Conservation (phyloP, 2,797 vertebrate genomes). For the Tragelaphus eurycerus region DNA sequence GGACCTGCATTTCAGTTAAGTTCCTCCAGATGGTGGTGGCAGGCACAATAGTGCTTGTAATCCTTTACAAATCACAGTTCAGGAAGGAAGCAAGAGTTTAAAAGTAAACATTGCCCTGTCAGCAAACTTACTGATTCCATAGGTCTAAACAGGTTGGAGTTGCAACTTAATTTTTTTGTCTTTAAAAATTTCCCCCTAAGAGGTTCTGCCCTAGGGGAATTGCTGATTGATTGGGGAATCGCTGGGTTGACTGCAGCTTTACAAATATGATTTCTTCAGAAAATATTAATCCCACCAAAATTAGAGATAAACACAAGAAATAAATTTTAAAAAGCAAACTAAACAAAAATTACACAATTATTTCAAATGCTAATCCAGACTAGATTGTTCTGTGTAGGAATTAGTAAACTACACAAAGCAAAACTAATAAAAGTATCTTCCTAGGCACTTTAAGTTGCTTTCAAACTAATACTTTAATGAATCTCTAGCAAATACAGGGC, state of each 20-base stretch:
- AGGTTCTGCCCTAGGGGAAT: background rate
- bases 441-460: background rate
- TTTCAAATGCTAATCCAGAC: background rate
- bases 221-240: background rate
- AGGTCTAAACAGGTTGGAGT: background rate
- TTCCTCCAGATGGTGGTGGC: slow-evolving; percentile 35
- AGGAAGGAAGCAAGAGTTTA: background rate
- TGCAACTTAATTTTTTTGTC: background rate
- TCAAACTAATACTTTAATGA: background rate
- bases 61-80: background rate
- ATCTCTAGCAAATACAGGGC: background rate
- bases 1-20: background rate
- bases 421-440: background rate
- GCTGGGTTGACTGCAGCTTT: background rate
- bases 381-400: background rate
- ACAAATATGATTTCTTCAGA: background rate
- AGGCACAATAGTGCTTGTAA: background rate
- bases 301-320: background rate
- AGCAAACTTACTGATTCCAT: background rate
- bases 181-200: background rate
- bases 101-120: background rate
- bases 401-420: background rate
- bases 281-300: background rate
- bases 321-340: background rate
- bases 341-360: background rate